Conservation (phyloP, 2,797 vertebrate species). For the Pipistrellus pygmaeus region DNA sequence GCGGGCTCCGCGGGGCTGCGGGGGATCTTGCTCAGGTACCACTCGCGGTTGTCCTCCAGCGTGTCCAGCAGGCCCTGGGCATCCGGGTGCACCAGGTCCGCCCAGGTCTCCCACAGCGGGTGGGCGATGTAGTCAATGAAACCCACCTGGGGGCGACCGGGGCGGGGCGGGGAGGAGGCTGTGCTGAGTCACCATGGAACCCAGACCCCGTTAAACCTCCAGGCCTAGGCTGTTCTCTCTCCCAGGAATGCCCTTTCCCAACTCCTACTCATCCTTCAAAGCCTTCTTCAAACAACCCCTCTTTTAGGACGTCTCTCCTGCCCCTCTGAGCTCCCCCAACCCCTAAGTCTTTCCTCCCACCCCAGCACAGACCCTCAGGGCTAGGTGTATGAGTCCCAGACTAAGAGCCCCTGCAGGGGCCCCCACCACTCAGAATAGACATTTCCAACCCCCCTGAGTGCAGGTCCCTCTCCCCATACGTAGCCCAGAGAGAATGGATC, state of each 20-base stretch:
- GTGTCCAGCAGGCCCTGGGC: constrained; percentile 96
- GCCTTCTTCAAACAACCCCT: neutral
- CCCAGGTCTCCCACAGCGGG: constrained; percentile 97
- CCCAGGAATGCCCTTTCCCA: neutral
- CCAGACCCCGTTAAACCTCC: neutral
- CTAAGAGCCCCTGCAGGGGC: neutral
- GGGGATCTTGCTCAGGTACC: constrained; percentile 97
- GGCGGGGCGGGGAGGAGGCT: neutral
- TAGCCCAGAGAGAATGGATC: neutral
- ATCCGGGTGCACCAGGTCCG: constrained; percentile 95
- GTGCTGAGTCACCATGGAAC: no score
- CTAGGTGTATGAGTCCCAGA: neutral
- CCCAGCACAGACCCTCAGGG: neutral
- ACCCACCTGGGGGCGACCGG: constrained; percentile 88
- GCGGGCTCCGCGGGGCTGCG: constrained; percentile 89
- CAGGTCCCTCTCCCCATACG: neutral
- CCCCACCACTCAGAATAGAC: neutral
- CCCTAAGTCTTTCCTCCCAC: neutral
- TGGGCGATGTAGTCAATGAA: constrained; percentile 97
- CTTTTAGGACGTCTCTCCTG: neutral
- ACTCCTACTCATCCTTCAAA: constrained; percentile 20
- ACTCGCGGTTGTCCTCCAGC: constrained; percentile 96
- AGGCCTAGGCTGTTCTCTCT: neutral
- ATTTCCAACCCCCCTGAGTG: neutral
- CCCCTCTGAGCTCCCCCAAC: neutral